Conservation (phyloP, 2,113 vertebrate species). For the Galemys pyrenaicus region DNA sequence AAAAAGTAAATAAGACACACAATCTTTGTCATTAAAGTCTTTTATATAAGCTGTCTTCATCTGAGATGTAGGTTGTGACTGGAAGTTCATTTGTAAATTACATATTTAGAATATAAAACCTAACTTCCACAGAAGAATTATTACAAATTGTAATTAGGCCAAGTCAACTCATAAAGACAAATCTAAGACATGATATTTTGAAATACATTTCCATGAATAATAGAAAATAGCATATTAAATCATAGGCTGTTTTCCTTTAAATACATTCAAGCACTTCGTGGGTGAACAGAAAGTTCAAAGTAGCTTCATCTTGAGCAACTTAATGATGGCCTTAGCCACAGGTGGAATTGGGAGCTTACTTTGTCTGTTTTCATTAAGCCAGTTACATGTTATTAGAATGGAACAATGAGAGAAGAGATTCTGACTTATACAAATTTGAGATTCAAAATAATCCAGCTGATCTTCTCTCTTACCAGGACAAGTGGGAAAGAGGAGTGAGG, state of each 20-base stretch:
- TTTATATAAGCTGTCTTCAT: not conserved
- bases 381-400: not conserved
- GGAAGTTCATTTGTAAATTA: constrained; percentile 49
- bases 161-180: constrained; percentile 52
- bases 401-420: not conserved
- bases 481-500: not conserved
- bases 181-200: constrained; percentile 1
- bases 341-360: not conserved
- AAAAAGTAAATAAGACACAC: not conserved
- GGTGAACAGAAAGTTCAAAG: not conserved
- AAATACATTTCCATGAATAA: constrained; percentile 63
- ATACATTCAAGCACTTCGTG: not conserved
- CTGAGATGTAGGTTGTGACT: not conserved
- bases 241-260: constrained; percentile 28
- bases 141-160: constrained; percentile 52
- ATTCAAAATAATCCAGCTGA: not conserved
- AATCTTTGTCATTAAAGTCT: not conserved
- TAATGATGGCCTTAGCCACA: not conserved
- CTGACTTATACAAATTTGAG: not conserved
- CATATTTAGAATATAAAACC: constrained; percentile 21
- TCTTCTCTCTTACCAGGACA: not conserved
- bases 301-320: not conserved
- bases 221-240: constrained; percentile 32
- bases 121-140: constrained; percentile 47
- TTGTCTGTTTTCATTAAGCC: not conserved